Evolutionary conservation across 2,113 vertebrate genomes (phyloP), one percentile per base, ranked within the genome.

Genomic region (Lepus europaeus): DNA sequence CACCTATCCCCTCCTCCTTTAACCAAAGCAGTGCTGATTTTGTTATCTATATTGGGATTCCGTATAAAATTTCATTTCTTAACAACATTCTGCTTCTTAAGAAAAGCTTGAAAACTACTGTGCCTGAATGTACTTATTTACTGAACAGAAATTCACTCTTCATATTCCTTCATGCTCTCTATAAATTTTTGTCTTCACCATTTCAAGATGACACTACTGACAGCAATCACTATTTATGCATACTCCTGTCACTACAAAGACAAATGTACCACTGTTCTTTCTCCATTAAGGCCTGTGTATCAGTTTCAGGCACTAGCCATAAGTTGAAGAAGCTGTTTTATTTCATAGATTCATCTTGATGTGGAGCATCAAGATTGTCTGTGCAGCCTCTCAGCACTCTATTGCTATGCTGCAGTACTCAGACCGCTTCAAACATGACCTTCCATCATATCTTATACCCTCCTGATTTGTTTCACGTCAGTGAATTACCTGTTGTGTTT

Each of bases 401-500:
- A 7, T 23, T 64, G 31, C 68, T 93, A 23, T 73, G 39, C 61
- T 77, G 19, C 14, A 51, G 20, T 80, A 78, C 87, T 81, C 77
- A 89, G 85, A 72, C 53, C 3, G 29, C 51, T 80, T 80, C 72
- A 84, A 73, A 74, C 64, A 27, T 74, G 70, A 39, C 66, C 63
- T 91, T 79, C 63, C 45, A 49, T 27, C 17, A n/a, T 68, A 56
- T 76, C 19, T 74, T 36, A 68, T n/a, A 19, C 63, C 63, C 39
- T 36, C 78, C 82, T 79, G 72, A 66, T 70, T 64, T 87, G 59
- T 87, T 95, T 95, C 33, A 77, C n/a, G 72, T 77, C 49, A 80
- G 45, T 83, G 72, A 86, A 92, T 95, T 94, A 66, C 81, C 86
- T 81, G 49, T n/a, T 92, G n/a, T 56, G 72, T 76, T 92, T 84